Evolutionary conservation across 2,113 vertebrate genomes (phyloP), one percentile per base, ranked within the genome.

Genomic region (Seriola rivoliana): DNA sequence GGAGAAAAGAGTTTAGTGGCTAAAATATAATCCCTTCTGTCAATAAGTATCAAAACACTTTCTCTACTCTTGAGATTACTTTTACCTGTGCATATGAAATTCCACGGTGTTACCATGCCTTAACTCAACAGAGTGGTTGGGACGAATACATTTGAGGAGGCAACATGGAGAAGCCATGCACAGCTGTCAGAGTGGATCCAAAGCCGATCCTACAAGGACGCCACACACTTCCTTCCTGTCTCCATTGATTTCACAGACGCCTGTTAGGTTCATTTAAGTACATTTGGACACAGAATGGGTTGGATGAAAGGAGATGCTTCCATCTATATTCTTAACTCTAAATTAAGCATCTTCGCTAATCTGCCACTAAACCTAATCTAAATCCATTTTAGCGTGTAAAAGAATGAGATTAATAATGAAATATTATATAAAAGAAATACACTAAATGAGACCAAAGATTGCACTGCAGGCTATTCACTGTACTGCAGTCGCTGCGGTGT

Each of bases 131-230:
- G 32, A 69, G 57, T 19, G 44, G 73, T 68, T 44, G 1, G 46
- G 74, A 65, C 75, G 59, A 81, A 63, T 63, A 52, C 34, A 74
- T 78, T 7, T 52, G 50, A 77, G 58, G 38, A 77, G 48, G 38
- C 66, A 78, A 75, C 48, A 74, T 74, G n/a, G 65, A 79, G 69
- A 82, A 80, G 58, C 44, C n/a, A 38, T 63, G 38, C 16, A 85
- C 38, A 23, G 85, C 68, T 90, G 89, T 92, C 86, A 88, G 55
- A 79, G 68, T 60, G 52, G 68, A 87, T 89, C 68, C 84, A 42
- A 55, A 78, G 62, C 67, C 42, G 8, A 29, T 74, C 46, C n/a
- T 40, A 80, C 62, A n/a, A 63, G 40, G 54, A 84, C 57, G 76
- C 80, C 81, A 78, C 78, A 73, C 48, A 29, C 57, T 85, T 75